A percentile compares a stretch with the other conserved stretches of the same genome.
phyloP scores from a whole-genome alignment of 2,113 vertebrate genomes.

The Urocolius indicus region DNA sequence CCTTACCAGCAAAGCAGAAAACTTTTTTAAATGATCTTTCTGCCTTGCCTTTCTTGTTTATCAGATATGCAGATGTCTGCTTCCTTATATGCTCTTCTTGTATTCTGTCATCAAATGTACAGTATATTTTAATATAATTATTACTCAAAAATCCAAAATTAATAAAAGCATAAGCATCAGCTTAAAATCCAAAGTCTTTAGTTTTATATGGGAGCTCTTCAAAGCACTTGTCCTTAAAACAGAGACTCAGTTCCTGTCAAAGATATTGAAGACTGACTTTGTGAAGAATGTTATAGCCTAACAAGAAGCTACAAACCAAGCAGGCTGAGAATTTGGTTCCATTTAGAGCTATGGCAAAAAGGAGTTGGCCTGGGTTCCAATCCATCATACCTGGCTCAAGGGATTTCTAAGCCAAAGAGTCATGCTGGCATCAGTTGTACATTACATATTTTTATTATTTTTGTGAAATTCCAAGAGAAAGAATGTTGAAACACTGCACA shows the following conservation, averaged over 20 bases:
- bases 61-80: not conserved
- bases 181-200: not conserved
- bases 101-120: not conserved
- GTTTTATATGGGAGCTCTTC: not conserved
- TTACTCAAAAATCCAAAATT: not conserved
- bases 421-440: not conserved
- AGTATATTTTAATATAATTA: not conserved
- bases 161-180: not conserved
- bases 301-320: slow-evolving; percentile 28
- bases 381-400: not conserved
- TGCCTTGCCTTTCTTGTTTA: not conserved
- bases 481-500: slow-evolving; percentile 22
- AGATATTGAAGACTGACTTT: not conserved
- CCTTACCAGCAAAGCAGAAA: not conserved
- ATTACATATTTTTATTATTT: not conserved
- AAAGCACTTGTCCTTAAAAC: not conserved
- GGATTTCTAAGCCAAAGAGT: not conserved
- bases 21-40: not conserved
- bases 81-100: not conserved
- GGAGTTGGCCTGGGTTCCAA: not conserved
- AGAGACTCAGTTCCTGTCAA: not conserved
- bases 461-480: slow-evolving; percentile 30
- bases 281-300: not conserved
- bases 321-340: not conserved
- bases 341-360: not conserved